These are phyloP conservation scores for Drosophila murphyi DNA, from an alignment of 1,140 invertebrate genomes.

Conservation along the genomic window DNA sequence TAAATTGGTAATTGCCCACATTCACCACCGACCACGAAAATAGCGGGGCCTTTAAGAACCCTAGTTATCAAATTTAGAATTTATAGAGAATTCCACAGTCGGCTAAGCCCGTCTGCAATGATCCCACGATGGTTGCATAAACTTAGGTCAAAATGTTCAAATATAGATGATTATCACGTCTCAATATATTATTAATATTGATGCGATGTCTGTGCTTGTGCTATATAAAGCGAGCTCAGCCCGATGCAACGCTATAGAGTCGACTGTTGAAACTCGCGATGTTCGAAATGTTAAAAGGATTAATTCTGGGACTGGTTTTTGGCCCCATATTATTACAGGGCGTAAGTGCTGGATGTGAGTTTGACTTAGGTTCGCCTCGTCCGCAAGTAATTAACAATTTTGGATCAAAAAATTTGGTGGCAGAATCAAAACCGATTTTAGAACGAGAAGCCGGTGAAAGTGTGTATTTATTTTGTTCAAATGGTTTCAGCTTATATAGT, in stretches of 20 bases:
- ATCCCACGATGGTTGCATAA: too few species aligned
- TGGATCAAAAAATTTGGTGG: conserved; percentile 3
- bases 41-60: too few species aligned
- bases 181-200: neutral
- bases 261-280: neutral
- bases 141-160: neutral
- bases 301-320: neutral
- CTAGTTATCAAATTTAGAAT: too few species aligned
- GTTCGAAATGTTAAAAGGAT: neutral
- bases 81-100: too few species aligned
- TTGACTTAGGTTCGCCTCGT: neutral
- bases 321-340: neutral
- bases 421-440: neutral
- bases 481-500: neutral
- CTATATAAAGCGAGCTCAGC: conserved; percentile 2
- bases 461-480: neutral
- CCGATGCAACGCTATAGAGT: neutral
- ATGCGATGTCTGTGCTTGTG: neutral
- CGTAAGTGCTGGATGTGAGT: neutral
- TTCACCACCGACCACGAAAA: too few species aligned
- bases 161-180: neutral
- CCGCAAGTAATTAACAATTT: conserved; percentile 1
- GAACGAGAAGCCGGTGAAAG: neutral
- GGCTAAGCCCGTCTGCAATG: too few species aligned
- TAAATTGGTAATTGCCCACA: too few species aligned